phyloP scores from a whole-genome alignment of 2,113 vertebrate genomes.

The Spea multiplicata region DNA sequence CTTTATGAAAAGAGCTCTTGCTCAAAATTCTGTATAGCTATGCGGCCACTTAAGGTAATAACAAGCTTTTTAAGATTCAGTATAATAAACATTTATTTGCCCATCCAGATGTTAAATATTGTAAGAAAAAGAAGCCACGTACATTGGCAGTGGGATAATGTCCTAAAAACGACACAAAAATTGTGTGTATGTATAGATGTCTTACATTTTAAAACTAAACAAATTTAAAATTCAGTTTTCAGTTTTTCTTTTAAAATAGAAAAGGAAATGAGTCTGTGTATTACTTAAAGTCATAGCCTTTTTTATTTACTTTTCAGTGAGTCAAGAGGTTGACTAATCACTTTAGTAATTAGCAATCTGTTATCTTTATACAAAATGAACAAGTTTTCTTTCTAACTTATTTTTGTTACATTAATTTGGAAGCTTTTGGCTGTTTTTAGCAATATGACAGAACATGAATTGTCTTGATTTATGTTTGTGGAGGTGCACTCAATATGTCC shows the following conservation, averaged over 20 bases:
- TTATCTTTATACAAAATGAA: not conserved
- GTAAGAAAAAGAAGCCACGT: too few species aligned
- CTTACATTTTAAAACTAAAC: too few species aligned
- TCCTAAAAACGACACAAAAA: too few species aligned
- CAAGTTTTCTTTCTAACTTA: not conserved
- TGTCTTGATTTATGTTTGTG: too few species aligned
- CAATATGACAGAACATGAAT: too few species aligned
- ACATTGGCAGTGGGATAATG: too few species aligned
- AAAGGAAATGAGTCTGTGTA: not conserved
- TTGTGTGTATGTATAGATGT: too few species aligned
- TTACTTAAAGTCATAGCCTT: not conserved
- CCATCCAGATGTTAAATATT: too few species aligned
- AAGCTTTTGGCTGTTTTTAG: too few species aligned
- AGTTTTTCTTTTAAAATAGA: not conserved
- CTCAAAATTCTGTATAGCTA: constrained; percentile 81
- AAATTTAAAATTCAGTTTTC: too few species aligned
- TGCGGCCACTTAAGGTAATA: constrained; percentile 88
- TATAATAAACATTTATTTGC: not conserved
- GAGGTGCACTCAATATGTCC: too few species aligned
- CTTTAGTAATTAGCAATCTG: not conserved
- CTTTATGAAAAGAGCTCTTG: constrained; percentile 90
- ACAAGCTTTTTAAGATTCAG: not conserved
- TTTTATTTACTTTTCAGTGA: not conserved
- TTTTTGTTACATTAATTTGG: not conserved
- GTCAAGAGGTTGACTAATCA: not conserved